A percentile compares a stretch with the other conserved stretches of the same genome.
Evolutionary conservation across 2,797 vertebrate species (phyloP).

Genomic region (Hirundo rustica): DNA sequence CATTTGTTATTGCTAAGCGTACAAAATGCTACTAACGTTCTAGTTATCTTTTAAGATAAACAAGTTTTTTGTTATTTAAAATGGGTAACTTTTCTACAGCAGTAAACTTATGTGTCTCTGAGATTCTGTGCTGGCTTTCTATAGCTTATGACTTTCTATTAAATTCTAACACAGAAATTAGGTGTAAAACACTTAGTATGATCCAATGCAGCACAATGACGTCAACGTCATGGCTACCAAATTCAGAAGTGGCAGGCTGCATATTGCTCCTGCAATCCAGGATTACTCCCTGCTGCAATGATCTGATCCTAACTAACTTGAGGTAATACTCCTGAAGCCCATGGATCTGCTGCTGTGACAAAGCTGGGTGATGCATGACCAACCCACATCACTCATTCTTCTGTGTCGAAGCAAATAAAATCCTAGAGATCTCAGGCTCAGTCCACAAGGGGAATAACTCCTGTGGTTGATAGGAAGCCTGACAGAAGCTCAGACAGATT

Average conservation of each 20-base stretch:
- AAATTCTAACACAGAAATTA: not conserved
- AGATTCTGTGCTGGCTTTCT: not conserved
- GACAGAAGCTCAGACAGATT: not conserved
- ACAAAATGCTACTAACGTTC: not conserved
- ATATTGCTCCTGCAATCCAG: not conserved
- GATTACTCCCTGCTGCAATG: not conserved
- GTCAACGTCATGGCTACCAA: not conserved
- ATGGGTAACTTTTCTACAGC: not conserved
- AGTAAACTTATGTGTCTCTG: not conserved
- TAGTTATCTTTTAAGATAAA: not conserved
- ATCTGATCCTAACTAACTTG: not conserved
- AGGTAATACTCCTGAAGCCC: not conserved
- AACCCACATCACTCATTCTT: not conserved
- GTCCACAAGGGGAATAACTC: not conserved
- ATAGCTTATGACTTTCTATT: not conserved
- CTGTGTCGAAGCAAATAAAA: not conserved
- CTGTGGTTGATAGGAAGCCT: not conserved
- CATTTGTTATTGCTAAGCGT: not conserved
- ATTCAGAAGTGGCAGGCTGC: not conserved
- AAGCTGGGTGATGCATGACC: not conserved
- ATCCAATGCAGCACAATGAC: not conserved
- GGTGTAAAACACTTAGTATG: not conserved
- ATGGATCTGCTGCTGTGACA: not conserved
- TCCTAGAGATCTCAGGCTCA: not conserved
- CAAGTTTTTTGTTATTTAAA: not conserved